Conservation (phyloP, 2,888 invertebrate genomes). For the Metopia argyrocephala region DNA sequence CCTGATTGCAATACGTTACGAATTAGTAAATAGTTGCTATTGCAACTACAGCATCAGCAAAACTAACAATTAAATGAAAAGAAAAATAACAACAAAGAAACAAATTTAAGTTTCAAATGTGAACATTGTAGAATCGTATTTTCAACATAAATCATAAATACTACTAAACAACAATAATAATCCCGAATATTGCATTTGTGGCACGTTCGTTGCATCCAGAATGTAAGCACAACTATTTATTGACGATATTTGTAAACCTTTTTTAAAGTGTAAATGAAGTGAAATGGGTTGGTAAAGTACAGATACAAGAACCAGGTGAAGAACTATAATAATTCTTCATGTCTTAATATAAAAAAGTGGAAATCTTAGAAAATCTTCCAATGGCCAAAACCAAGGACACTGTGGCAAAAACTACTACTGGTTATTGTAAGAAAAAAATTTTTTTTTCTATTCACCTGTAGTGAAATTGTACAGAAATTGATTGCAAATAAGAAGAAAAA, state of each 20-base stretch:
- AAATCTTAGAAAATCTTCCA: neutral
- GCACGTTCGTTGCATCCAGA: constrained; percentile 56
- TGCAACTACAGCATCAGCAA: neutral
- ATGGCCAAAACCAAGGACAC: neutral
- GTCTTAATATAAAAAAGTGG: neutral
- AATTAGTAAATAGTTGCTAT: neutral
- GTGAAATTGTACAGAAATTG: neutral
- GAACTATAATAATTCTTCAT: constrained; percentile 52
- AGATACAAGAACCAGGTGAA: constrained; percentile 42
- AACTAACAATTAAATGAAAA: neutral
- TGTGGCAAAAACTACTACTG: neutral
- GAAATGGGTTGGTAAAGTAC: constrained; percentile 56
- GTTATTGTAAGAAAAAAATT: neutral
- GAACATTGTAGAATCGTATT: neutral
- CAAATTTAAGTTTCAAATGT: too few relatives aligned
- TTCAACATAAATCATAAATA: constrained; percentile 56
- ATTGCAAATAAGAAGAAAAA: neutral
- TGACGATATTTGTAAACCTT: constrained; percentile 60
- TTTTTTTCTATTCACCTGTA: neutral
- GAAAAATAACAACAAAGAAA: neutral
- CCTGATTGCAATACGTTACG: neutral
- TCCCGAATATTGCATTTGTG: constrained; percentile 55
- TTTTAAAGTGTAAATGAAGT: constrained; percentile 51
- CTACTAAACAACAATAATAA: constrained; percentile 56
- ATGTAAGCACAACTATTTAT: constrained; percentile 58